Evolutionary conservation across 2,888 invertebrate species (phyloP).

Genomic region (Xestobium rufovillosum): DNA sequence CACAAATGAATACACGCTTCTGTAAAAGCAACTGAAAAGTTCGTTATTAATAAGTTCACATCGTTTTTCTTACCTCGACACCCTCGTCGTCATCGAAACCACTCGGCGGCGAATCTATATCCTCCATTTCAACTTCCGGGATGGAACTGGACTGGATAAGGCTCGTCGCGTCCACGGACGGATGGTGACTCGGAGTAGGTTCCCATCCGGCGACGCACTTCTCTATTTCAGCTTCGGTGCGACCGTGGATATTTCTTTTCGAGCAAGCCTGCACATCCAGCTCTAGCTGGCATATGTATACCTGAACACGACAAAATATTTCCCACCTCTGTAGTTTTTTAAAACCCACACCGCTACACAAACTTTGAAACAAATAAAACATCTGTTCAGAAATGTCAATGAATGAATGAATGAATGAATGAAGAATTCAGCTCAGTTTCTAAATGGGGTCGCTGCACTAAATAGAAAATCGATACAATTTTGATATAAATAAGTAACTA

Average conservation of each 20-base stretch:
- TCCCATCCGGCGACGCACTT: constrained; percentile 65
- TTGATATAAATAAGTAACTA: no score
- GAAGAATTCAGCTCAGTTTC: no score
- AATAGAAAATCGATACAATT: no score
- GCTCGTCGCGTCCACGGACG: constrained; percentile 72
- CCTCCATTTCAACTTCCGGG: constrained; percentile 78
- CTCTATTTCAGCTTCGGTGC: constrained; percentile 70
- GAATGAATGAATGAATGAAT: no score
- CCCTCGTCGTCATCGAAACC: constrained; percentile 39
- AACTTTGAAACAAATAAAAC: no score
- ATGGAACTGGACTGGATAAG: constrained; percentile 78
- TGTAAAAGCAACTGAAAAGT: not conserved
- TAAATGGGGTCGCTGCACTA: no score
- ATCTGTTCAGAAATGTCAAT: no score
- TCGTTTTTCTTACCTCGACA: constrained; percentile 36
- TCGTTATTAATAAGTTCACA: not conserved
- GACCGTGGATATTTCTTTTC: constrained; percentile 78
- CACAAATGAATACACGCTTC: not conserved
- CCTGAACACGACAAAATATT: constrained; percentile 51
- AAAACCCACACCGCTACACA: no score
- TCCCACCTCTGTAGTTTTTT: not conserved
- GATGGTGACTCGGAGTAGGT: constrained; percentile 71
- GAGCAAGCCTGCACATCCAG: constrained; percentile 69
- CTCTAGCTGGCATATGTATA: constrained; percentile 84
- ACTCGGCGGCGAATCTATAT: constrained; percentile 33